Evolutionary conservation across 2,888 invertebrate species (phyloP), one percentile per base, ranked within the genome.

Genomic region (Prostheceraeus crozeri): DNA sequence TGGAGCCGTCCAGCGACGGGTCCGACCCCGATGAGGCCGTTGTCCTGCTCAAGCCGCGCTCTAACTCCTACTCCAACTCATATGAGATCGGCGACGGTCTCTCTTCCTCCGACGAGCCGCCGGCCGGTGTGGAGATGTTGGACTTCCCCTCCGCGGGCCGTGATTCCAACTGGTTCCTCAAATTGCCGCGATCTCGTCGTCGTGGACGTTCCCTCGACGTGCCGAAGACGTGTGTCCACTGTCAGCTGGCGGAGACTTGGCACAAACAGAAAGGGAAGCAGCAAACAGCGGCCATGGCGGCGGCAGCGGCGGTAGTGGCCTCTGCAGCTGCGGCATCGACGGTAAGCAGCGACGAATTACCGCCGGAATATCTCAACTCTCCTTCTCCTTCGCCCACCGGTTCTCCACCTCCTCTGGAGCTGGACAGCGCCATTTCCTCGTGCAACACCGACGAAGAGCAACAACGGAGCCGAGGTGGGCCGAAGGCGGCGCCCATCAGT

Each of bases 1-100:
- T 55, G 8, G 55, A 55, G 25, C 55, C 55, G 3, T 55, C 55
- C n/a, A 55, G 55, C 36, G 55, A 55, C 25, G 55, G 55, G 3
- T 35, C 35, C 19, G 55, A 55, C 8, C 16, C 19, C 19, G 19
- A 55, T 23, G 23, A 30, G 23, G 35, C 23, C 4, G n/a, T 3
- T 40, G 10, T 33, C n/a, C 55, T 8, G 6, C n/a, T 45, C 3
- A 55, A 55, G 14, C 25, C 55, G 10, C 52, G 55, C 31, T 55
- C 55, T n/a, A 16, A 19, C 25, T 55, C 55, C 16, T 55, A 55
- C 40, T 21, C 55, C 4, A n/a, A n/a, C n/a, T n/a, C n/a, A n/a
- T 19, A 14, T 6, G 16, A 14, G 19, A 23, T 19, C 8, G 19
- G 40, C 16, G 19, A 40, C 40, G 19, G 10, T 40, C 14, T 19